Percentiles rank a stretch among this genome's conserved stretches.
These are phyloP conservation scores for Aphidius gifuensis DNA, from an alignment of 1,140 invertebrate species.

Conservation along the genomic window DNA sequence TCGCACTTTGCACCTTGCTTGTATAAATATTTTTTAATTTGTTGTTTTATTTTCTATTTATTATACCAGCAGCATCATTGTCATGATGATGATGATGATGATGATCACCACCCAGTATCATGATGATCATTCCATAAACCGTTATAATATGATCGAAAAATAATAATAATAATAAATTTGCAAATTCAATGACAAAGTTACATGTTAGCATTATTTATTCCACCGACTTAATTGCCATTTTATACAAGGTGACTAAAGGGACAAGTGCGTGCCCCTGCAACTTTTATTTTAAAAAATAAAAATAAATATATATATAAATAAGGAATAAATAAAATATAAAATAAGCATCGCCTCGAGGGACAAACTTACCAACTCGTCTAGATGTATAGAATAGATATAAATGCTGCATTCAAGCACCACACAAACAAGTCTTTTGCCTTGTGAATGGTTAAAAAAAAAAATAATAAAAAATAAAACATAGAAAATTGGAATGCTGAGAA, in stretches of 20 bases:
- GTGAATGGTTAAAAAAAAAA: slow-evolving; percentile 7
- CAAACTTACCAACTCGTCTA: slow-evolving; percentile 4
- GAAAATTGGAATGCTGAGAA: slow-evolving; percentile 13
- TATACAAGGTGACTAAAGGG: slow-evolving; percentile 12
- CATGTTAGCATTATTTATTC: slow-evolving; percentile 12
- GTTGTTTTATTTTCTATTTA: not conserved
- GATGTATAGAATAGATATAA: slow-evolving; percentile 14
- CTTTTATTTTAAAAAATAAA: slow-evolving; percentile 5
- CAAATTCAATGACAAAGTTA: slow-evolving; percentile 2
- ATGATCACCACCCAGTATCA: too few relatives aligned
- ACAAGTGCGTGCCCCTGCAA: slow-evolving; percentile 15
- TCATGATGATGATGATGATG: too few relatives aligned
- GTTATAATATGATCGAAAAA: too few relatives aligned
- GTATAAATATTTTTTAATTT: not conserved
- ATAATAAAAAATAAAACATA: not conserved
- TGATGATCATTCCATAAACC: too few relatives aligned
- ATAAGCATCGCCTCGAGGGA: not conserved
- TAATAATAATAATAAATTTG: too few relatives aligned
- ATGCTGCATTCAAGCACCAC: not conserved
- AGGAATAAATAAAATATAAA: slow-evolving; percentile 7
- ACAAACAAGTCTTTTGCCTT: not conserved
- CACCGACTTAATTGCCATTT: slow-evolving; percentile 12
- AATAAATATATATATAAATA: slow-evolving; percentile 2
- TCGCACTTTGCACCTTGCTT: slow-evolving; percentile 15
- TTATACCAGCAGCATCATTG: not conserved